Evolutionary conservation across 2,888 invertebrate genomes (phyloP), one percentile per base, ranked within the genome.

Genomic region (Endotricha flammealis): DNA sequence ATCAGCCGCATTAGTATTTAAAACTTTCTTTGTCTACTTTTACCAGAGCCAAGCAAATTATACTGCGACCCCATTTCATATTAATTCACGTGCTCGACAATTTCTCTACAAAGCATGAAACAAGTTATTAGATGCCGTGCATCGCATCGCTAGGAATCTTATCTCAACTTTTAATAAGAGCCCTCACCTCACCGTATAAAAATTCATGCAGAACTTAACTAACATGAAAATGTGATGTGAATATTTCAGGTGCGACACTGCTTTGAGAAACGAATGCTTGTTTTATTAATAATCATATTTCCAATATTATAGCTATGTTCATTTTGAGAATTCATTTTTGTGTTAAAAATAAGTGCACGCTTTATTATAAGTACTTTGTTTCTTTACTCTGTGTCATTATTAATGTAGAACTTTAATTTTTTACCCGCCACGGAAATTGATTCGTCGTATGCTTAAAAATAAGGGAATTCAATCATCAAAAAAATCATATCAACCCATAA

Each of bases 111-210:
- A 53, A 61, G 48, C 62, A 59, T 48, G 55, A 53, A 56, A 60
- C 50, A 56, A 50, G 48, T 56, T 51, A 56, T 57, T 54, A 41
- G 49, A 50, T 74, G 64, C 64, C 78, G 72, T 77, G 77, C 68
- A 64, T 57, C 42, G 57, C 67, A 68, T 68, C 62, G 62, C 51
- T 44, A 51, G 48, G 42, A 63, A 68, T 72, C 72, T 77, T 74
- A 76, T 77, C 77, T 67, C 47, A 64, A 70, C 50, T 70, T 75
- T 70, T 74, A 76, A 75, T 77, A 76, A 70, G 65, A 60, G 41
- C 54, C 60, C 56, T 62, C 55, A 58, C 61, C 46, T 57, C 48
- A 50, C 39, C 35, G 50, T 57, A 64, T 68, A 72, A 73, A 71
- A 74, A 69, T 62, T 57, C 60, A 73, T 64, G 57, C 57, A 65